phyloP scores from a whole-genome alignment of 2,113 vertebrate species.

The Leptocoma aspasia region DNA sequence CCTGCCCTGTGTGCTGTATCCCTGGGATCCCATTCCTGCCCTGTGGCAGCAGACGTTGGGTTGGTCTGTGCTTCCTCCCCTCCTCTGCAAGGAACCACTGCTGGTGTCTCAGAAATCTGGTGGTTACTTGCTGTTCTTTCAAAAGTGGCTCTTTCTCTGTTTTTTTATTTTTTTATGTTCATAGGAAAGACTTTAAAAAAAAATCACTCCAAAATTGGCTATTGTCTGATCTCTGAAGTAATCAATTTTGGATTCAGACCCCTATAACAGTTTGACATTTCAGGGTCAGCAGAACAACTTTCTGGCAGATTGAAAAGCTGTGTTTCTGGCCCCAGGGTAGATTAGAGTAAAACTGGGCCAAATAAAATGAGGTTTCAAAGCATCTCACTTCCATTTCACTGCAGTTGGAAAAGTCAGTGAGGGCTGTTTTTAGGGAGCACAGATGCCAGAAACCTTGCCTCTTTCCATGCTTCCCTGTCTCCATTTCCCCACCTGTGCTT shows the following conservation, averaged over 20 bases:
- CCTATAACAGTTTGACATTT: conserved; percentile 65
- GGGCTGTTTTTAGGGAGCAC: not conserved
- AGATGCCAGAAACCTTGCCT: not conserved
- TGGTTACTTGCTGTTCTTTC: not conserved
- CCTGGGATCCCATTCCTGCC: not conserved
- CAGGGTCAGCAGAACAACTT: conserved; percentile 67
- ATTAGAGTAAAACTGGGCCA: conserved; percentile 56
- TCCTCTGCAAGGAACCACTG: not conserved
- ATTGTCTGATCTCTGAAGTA: conserved; percentile 62
- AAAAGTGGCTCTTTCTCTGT: not conserved
- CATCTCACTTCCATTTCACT: conserved; percentile 37
- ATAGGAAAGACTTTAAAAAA: not conserved
- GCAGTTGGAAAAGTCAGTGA: not conserved
- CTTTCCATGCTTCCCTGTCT: not conserved
- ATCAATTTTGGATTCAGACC: conserved; percentile 62
- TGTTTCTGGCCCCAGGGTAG: conserved; percentile 31
- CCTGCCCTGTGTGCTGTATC: not conserved
- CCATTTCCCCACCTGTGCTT: not conserved
- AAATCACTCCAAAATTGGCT: not conserved
- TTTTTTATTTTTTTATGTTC: not conserved
- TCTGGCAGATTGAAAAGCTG: conserved; percentile 62
- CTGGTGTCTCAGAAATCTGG: not conserved
- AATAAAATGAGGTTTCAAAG: conserved; percentile 50
- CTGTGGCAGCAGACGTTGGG: not conserved
- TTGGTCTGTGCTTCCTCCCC: not conserved